A percentile compares a stretch with the other conserved stretches of the same genome.
These are phyloP conservation scores for Enteromius viviparus DNA, from an alignment of 2,797 vertebrate genomes.

Conservation along the genomic window DNA sequence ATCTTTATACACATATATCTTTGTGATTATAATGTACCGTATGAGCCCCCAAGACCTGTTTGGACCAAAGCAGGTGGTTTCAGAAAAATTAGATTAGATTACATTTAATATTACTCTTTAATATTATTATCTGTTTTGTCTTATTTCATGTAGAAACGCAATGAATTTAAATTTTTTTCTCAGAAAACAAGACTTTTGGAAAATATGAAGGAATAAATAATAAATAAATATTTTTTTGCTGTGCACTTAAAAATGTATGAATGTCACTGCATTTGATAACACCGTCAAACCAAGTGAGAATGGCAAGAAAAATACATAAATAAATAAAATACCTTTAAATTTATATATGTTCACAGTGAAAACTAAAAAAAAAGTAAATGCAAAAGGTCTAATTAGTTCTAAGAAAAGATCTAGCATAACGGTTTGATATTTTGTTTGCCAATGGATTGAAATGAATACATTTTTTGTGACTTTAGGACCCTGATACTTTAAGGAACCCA, in stretches of 20 bases:
- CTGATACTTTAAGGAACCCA: constrained; percentile 43
- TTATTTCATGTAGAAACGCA: not conserved
- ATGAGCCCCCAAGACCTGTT: not conserved
- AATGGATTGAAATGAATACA: not conserved
- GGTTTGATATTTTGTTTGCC: not conserved
- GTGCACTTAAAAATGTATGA: not conserved
- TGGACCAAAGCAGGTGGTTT: not conserved
- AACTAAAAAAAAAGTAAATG: not conserved
- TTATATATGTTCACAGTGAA: not conserved
- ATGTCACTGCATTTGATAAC: constrained; percentile 1
- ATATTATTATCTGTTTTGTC: not conserved
- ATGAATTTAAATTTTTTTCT: not conserved
- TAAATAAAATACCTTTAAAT: not conserved
- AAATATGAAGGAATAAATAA: not conserved
- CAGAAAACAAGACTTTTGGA: not conserved
- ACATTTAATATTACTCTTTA: not conserved
- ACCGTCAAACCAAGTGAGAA: not conserved
- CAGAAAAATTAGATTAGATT: not conserved
- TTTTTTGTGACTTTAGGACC: not conserved
- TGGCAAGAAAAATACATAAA: not conserved
- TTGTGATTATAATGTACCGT: not conserved
- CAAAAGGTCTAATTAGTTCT: too few relatives aligned
- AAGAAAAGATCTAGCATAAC: not conserved
- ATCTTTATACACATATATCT: not conserved
- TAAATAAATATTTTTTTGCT: not conserved